Conservation (phyloP, 2,888 invertebrate species). For the Fabriciana adippe region DNA sequence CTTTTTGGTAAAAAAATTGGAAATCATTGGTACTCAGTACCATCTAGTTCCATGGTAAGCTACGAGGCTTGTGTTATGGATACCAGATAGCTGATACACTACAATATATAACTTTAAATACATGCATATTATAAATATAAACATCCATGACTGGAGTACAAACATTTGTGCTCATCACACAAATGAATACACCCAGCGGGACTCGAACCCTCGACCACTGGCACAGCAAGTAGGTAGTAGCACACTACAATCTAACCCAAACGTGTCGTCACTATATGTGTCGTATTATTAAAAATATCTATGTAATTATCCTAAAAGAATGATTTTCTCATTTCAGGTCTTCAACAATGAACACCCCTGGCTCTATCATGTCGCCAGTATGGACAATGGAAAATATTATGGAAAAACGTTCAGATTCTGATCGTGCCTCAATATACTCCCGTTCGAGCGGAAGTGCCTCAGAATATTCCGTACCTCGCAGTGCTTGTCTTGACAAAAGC, state of each 20-base stretch:
- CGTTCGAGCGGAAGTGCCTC: slow-evolving; percentile 85
- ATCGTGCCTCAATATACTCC: slow-evolving; percentile 85
- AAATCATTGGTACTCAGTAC: neutral
- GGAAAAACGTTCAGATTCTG: slow-evolving; percentile 78
- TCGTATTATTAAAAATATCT: neutral
- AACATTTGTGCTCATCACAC: too few species aligned
- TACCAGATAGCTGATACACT: too few species aligned
- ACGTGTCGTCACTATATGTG: too few species aligned
- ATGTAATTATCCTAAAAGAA: neutral
- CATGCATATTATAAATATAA: too few species aligned
- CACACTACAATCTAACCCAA: too few species aligned
- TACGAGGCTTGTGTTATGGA: too few species aligned
- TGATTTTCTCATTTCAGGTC: slow-evolving; percentile 69
- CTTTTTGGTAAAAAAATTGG: neutral
- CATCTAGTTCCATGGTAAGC: too few species aligned
- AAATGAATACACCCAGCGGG: too few species aligned
- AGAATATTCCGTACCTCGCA: slow-evolving; percentile 84
- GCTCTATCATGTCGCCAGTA: slow-evolving; percentile 79
- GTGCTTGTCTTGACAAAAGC: slow-evolving; percentile 74
- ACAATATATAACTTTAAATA: too few species aligned
- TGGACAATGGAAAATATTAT: slow-evolving; percentile 82
- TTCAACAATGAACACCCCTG: slow-evolving; percentile 80
- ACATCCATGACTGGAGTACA: too few species aligned
- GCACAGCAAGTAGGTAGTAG: too few species aligned
- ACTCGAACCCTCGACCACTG: too few species aligned